phyloP scores from a whole-genome alignment of 2,797 vertebrate genomes.

The Karalla daura region DNA sequence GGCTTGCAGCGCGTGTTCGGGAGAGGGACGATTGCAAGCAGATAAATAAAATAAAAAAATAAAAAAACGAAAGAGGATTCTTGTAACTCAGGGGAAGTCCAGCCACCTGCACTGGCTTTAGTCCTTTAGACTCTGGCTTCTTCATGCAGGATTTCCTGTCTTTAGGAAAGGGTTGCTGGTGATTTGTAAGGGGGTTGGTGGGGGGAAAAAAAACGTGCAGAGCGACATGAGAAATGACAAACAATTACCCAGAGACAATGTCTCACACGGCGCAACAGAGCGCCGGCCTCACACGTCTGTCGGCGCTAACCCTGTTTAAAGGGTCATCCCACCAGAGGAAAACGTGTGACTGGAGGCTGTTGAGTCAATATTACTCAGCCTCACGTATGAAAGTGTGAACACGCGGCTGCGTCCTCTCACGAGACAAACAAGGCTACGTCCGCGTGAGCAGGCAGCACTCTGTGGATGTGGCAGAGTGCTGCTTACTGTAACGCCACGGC shows the following conservation, averaged over 20 bases:
- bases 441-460: conserved; percentile 43
- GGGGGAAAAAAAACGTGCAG: conserved; percentile 1
- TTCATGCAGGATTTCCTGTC: conserved; percentile 74
- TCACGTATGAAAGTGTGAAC: conserved; percentile 66
- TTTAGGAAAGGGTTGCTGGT: conserved; percentile 31
- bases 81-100: conserved; percentile 27
- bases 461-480: conserved; percentile 29
- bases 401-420: conserved; percentile 24
- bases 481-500: conserved; percentile 25
- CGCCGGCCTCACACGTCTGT: conserved; percentile 39
- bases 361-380: conserved; percentile 67
- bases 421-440: conserved; percentile 34
- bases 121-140: conserved; percentile 22
- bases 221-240: conserved; percentile 54
- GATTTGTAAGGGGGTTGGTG: neutral
- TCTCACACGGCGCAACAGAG: conserved; percentile 32
- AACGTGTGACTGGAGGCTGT: conserved; percentile 71
- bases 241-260: conserved; percentile 51
- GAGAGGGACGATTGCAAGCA: conserved; percentile 28
- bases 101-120: conserved; percentile 61
- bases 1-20: neutral
- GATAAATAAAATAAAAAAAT: no score
- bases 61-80: no score
- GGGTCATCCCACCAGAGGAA: conserved; percentile 69
- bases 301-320: conserved; percentile 62